Conservation (phyloP, 2,797 vertebrate genomes). For the Sebastes matsubarae region DNA sequence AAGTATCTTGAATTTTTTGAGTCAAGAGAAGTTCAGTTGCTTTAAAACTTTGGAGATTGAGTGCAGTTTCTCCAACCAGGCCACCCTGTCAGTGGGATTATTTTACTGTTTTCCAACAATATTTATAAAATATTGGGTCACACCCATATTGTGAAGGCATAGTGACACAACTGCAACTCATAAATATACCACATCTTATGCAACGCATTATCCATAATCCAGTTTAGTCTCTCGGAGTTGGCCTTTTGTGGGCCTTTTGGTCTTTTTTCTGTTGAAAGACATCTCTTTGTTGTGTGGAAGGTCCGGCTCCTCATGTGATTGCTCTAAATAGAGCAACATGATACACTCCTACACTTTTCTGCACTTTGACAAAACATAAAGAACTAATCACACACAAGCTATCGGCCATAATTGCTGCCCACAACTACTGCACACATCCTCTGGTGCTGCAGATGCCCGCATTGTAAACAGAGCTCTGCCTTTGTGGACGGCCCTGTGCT, state of each 20-base stretch:
- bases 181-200: conserved; percentile 42
- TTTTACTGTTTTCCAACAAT: conserved; percentile 32
- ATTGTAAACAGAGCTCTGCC: conserved; percentile 51
- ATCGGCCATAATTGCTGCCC: conserved; percentile 46
- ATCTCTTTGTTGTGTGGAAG: conserved; percentile 56
- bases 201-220: conserved; percentile 28
- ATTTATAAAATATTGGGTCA: conserved; percentile 22
- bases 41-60: neutral
- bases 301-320: conserved; percentile 19
- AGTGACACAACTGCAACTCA: conserved; percentile 6
- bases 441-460: conserved; percentile 9
- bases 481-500: conserved; percentile 26
- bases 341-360: conserved; percentile 53
- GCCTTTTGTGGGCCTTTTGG: conserved; percentile 5
- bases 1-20: conserved; percentile 1
- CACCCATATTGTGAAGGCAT: neutral
- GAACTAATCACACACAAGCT: conserved; percentile 49
- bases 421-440: conserved; percentile 55
- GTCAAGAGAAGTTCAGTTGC: neutral
- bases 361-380: conserved; percentile 52
- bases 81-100: conserved; percentile 20
- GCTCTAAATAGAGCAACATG: conserved; percentile 39
- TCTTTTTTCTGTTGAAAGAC: conserved; percentile 9
- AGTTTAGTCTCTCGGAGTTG: conserved; percentile 23
- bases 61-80: neutral